phyloP scores from a whole-genome alignment of 2,888 invertebrate genomes.

The Itoplectis maculator region DNA sequence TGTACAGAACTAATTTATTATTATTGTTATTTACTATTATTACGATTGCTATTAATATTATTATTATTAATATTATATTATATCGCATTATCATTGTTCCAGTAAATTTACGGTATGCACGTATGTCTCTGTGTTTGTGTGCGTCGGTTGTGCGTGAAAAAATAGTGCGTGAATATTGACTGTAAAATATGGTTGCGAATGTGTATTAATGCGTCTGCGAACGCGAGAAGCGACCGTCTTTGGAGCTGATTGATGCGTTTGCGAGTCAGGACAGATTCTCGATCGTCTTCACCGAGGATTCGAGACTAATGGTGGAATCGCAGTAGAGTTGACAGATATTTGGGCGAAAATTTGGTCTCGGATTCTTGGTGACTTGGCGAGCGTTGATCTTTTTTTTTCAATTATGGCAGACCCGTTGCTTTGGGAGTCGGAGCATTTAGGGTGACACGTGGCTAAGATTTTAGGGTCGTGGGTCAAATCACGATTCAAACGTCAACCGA shows the following conservation, averaged over 20 bases:
- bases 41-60: slow-evolving; percentile 76
- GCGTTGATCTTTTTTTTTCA: not conserved
- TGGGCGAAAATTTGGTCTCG: not conserved
- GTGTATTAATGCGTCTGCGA: slow-evolving; percentile 51
- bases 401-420: not conserved
- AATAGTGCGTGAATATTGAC: not conserved
- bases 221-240: slow-evolving; percentile 54
- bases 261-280: not conserved
- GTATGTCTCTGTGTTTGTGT: slow-evolving; percentile 42
- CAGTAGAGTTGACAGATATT: not conserved
- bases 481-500: not conserved
- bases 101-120: slow-evolving; percentile 71
- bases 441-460: not conserved
- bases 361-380: not conserved
- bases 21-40: slow-evolving; percentile 83
- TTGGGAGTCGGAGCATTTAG: not conserved
- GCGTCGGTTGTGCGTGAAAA: too few relatives aligned
- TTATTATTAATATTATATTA: slow-evolving; percentile 77
- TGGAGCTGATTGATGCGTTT: slow-evolving; percentile 38
- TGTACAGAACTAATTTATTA: slow-evolving; percentile 85
- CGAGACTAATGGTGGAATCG: not conserved
- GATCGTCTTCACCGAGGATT: not conserved
- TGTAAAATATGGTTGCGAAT: slow-evolving; percentile 27
- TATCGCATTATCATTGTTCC: slow-evolving; percentile 81
- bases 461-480: not conserved